Evolutionary conservation across 2,113 vertebrate genomes (phyloP).

Genomic region (Leptodactylus fuscus): DNA sequence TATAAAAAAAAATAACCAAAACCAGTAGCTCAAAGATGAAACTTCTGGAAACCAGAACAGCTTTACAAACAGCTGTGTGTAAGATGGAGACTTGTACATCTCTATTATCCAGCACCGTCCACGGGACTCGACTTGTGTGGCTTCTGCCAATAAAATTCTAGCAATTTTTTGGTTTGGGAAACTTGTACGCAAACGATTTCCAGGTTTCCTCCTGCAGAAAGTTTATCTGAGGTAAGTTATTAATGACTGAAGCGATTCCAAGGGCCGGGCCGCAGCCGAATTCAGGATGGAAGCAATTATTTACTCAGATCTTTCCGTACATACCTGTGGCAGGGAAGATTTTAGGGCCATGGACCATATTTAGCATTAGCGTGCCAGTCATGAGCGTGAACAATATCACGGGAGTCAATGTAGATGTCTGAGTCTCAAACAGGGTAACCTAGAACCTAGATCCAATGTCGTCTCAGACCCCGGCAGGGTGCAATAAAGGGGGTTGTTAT

Average conservation of each 20-base stretch:
- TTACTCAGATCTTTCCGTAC: background rate
- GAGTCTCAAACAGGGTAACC: background rate
- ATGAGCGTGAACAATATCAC: background rate
- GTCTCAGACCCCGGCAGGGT: background rate
- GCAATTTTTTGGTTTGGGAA: background rate
- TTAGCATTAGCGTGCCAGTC: slow-evolving; percentile 1
- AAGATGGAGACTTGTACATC: background rate
- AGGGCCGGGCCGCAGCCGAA: background rate
- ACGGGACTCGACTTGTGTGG: background rate
- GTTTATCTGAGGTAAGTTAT: slow-evolving; percentile 33
- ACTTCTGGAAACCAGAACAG: slow-evolving; percentile 2
- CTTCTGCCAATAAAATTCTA: slow-evolving; percentile 20
- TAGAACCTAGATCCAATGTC: background rate
- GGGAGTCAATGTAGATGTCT: background rate
- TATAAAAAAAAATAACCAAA: background rate
- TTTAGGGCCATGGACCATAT: background rate
- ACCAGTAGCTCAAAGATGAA: slow-evolving; percentile 22
- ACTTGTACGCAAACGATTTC: background rate
- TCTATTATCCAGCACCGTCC: background rate
- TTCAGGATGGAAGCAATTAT: slow-evolving; percentile 29
- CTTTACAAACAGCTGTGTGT: slow-evolving; percentile 1
- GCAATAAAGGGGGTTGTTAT: too few species aligned
- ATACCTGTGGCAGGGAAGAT: slow-evolving; percentile 27
- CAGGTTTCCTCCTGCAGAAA: slow-evolving; percentile 20
- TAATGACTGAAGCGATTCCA: background rate